Conservation (phyloP, 2,797 vertebrate species). For the Lithobates sylvaticus region DNA sequence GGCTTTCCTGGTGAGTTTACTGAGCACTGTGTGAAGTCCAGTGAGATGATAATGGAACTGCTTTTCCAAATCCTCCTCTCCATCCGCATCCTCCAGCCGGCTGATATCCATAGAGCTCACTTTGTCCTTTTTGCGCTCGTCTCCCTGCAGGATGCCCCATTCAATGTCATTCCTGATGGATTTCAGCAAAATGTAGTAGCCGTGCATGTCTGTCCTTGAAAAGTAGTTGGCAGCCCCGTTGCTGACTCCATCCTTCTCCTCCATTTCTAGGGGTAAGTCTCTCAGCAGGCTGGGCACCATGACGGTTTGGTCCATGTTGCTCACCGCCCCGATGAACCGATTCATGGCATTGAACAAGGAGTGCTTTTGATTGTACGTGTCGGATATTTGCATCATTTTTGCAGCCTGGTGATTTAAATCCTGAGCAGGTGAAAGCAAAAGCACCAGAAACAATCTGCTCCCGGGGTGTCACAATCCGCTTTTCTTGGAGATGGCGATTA, state of each 20-base stretch:
- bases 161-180: conserved; percentile 96
- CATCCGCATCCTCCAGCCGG: conserved; percentile 78
- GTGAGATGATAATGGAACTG: conserved; percentile 89
- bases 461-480: conserved; percentile 3
- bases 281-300: conserved; percentile 95
- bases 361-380: conserved; percentile 89
- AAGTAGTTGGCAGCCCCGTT: conserved; percentile 73
- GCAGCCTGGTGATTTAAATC: not conserved
- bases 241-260: conserved; percentile 73
- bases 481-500: not conserved
- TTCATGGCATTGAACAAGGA: conserved; percentile 95
- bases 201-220: conserved; percentile 90
- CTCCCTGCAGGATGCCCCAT: conserved; percentile 88
- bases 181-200: conserved; percentile 93
- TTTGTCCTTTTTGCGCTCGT: conserved; percentile 77
- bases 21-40: conserved; percentile 87
- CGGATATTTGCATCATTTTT: conserved; percentile 86
- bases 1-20: conserved; percentile 89
- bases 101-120: conserved; percentile 68
- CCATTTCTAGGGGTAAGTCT: conserved; percentile 91
- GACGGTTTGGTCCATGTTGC: conserved; percentile 98
- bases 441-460: not conserved
- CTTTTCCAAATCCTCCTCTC: conserved; percentile 87
- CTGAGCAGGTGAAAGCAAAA: conserved; percentile 1
- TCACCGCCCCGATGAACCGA: conserved; percentile 94